A percentile compares a stretch with the other conserved stretches of the same genome.
These are phyloP conservation scores for Trichonephila clavipes DNA, from an alignment of 1,140 invertebrate species.

Conservation along the genomic window DNA sequence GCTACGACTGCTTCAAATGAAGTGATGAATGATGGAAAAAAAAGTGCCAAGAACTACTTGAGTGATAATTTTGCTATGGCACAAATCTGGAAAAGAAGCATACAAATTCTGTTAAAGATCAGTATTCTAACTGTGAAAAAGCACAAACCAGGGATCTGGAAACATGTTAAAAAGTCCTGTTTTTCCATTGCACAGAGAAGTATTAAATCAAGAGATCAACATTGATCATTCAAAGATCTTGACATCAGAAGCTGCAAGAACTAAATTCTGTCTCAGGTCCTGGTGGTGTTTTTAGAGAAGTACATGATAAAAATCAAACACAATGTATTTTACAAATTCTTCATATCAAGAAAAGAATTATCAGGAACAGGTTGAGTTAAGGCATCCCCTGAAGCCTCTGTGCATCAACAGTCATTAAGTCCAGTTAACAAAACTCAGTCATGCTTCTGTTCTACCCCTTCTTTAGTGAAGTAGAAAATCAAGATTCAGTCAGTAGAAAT, in stretches of 20 bases:
- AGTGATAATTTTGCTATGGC: neutral
- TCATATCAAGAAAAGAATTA: too few relatives aligned
- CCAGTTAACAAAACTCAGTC: too few relatives aligned
- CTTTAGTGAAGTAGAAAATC: neutral
- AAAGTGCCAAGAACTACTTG: neutral
- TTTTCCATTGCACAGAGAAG: neutral
- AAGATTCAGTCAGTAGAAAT: neutral
- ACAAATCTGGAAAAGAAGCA: neutral
- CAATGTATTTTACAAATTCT: too few relatives aligned
- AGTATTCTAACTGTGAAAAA: neutral
- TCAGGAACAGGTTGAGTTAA: too few relatives aligned
- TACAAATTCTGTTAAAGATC: too few relatives aligned
- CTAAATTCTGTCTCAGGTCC: too few relatives aligned
- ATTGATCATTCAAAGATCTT: neutral
- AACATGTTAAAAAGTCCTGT: neutral
- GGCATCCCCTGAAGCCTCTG: too few relatives aligned
- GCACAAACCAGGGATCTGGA: neutral
- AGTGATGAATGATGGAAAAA: neutral
- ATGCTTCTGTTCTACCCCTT: neutral
- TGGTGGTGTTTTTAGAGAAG: too few relatives aligned
- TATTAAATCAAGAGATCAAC: neutral
- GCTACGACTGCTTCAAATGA: neutral
- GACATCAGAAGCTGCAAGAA: too few relatives aligned
- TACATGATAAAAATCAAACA: too few relatives aligned
- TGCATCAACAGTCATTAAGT: too few relatives aligned